Base-by-base conservation (phyloP, 2,888 invertebrate genomes). In the Platycheirus rosarum region DNA sequence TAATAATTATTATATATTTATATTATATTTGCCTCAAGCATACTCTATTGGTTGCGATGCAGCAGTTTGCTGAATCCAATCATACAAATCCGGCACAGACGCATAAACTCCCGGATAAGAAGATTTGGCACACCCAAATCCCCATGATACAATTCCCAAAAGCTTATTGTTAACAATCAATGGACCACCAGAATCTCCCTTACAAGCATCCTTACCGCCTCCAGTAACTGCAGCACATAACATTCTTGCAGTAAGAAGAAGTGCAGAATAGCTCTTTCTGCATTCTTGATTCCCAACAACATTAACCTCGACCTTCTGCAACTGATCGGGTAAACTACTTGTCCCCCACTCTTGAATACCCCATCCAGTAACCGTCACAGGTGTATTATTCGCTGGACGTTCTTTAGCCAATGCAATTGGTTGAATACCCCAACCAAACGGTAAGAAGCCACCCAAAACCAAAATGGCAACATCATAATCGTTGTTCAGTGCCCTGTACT, bases 381-480 rank as follows among this genome's bases (percentile, higher is more conserved):
- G 3, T 0, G 86, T 75, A 0, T 80, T 86, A 1, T 78, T 62
- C 1, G 65, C 75, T 1, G 88, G 87, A 2, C 86, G 85, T 78
- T 87, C 86, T 91, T 92, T 91, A 66, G 92, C 92, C 84, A 94
- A 86, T 82, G 93, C 93, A 63, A 94, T 92, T 0, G 94, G 93
- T 1, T 91, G 89, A 49, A 94, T 91, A 26, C 91, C 89, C 73
- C 88, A 90, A 80, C 91, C 92, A 77, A 93, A 92, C 71, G 89
- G 88, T 8, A 92, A 90, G 1, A 92, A 91, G 8, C 92, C 91
- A 79, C 91, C 91, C 14, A 94, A 86, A 57, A 91, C 91, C 32
- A 94, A 85, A 7, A 94, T 86, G 0, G 94, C 93, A 8, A 93
- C 89, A 87, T 94, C 93, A 84, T 93, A 92, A 20, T 92, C 91